phyloP scores from a whole-genome alignment of 2,113 vertebrate species.

The Noturus placidus region DNA sequence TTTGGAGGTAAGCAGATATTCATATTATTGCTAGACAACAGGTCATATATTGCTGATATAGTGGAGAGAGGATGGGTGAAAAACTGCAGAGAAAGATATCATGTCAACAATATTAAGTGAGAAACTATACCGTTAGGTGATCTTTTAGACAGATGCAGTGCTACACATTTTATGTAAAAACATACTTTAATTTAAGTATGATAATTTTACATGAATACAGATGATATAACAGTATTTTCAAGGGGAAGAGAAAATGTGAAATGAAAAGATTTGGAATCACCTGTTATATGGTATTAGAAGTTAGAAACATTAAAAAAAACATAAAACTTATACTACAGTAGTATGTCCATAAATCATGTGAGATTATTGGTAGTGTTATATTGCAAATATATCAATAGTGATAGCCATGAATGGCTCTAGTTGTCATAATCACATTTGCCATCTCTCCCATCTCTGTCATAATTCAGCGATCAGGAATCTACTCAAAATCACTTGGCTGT shows the following conservation, averaged over 20 bases:
- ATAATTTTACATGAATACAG: not conserved
- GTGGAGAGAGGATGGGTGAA: not conserved
- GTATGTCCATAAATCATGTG: not conserved
- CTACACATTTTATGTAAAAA: not conserved
- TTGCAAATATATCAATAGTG: not conserved
- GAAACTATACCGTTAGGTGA: not conserved
- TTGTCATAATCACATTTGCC: constrained; percentile 19
- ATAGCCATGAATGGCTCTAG: not conserved
- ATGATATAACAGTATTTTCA: not conserved
- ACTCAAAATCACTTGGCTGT: not conserved
- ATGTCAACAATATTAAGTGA: not conserved
- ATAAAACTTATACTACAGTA: not conserved
- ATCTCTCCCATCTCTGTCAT: not conserved
- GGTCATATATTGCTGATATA: not conserved
- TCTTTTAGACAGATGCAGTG: not conserved
- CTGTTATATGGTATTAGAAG: not conserved
- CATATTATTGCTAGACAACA: not conserved
- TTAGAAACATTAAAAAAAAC: no score
- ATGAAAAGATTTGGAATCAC: not conserved
- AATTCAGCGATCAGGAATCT: not conserved
- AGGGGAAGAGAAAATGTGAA: not conserved
- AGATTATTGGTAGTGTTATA: not conserved
- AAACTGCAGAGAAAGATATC: not conserved
- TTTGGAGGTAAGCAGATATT: constrained; percentile 84
- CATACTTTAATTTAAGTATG: not conserved